Evolutionary conservation across 2,888 invertebrate genomes (phyloP), one percentile per base, ranked within the genome.

Genomic region (Drosophila borealis): DNA sequence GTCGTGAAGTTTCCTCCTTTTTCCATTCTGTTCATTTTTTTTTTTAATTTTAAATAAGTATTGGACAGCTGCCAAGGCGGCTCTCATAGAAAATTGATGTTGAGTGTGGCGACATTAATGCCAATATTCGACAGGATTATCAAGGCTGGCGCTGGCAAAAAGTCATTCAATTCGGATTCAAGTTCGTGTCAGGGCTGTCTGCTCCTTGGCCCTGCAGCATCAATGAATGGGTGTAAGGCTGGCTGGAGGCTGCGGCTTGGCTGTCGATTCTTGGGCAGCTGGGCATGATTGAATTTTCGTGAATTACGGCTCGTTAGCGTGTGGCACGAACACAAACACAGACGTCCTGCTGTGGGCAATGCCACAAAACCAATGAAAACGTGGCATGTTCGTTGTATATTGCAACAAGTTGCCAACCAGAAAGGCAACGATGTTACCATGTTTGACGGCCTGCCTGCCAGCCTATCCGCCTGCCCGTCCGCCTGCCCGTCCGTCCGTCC

Each of bases 291-390:
- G 88, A 81, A 89, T 88, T 87, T 89, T 87, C 74, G 77, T 78
- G 85, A 84, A 84, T 85, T 84, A 88, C 79, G 73, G 78, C 86
- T 89, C 80, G 88, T 84, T 88, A 86, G 86, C 89, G 86, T 88
- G 87, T 57, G 72, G 72, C 76, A 81, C 81, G 84, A 86, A 81
- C 72, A 81, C 66, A 53, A 67, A 70, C 33, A 64, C 14, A 68
- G 41, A 53, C 50, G 74, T 57, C 74, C 78, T 69, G 81, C 83
- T 79, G 68, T 56, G 66, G 79, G 81, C 71, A 56, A 66, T 71
- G 76, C 55, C 62, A 73, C 71, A 68, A 69, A 69, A 68, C 77
- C 76, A 78, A 74, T 69, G 72, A 74, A 74, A 71, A 68, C 71
- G 76, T 74, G 64, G 74, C 76, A 78, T 80, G 74, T 76, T 82